These are phyloP conservation scores for Eulithis prunata DNA, from an alignment of 2,888 invertebrate species.

Conservation along the genomic window DNA sequence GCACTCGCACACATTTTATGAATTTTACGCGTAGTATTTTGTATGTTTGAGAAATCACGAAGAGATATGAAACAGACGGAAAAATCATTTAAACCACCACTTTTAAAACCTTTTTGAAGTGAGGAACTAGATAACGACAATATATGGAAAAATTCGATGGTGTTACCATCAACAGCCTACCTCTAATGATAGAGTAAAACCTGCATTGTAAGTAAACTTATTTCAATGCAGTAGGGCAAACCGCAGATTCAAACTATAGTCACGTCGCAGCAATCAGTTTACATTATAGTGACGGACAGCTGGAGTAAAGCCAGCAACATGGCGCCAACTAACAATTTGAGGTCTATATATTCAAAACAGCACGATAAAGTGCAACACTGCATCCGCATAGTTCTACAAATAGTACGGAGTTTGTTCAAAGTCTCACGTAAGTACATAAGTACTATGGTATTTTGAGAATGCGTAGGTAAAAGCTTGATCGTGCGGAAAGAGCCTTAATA, in stretches of 20 bases:
- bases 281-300: slow-evolving; percentile 20
- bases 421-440: neutral
- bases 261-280: slow-evolving; percentile 23
- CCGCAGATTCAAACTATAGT: slow-evolving; percentile 5
- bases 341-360: slow-evolving; percentile 8
- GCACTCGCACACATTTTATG: too few species aligned
- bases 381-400: slow-evolving; percentile 7
- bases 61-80: too few species aligned
- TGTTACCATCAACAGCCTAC: neutral
- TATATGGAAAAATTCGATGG: too few species aligned
- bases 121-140: too few species aligned
- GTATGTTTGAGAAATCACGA: too few species aligned
- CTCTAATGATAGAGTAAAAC: neutral
- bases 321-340: slow-evolving; percentile 17
- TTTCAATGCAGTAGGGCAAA: slow-evolving; percentile 9
- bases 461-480: slow-evolving; percentile 16
- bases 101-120: too few species aligned
- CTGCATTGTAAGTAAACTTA: slow-evolving; percentile 1
- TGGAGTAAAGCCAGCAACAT: slow-evolving; percentile 27
- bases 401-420: slow-evolving; percentile 1
- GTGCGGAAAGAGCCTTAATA: slow-evolving; percentile 51
- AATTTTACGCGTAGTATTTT: too few species aligned
- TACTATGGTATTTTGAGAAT: slow-evolving; percentile 1
- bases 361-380: neutral
- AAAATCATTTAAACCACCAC: too few species aligned